Evolutionary conservation across 2,888 invertebrate genomes (phyloP).

Genomic region (Lepidocyrtinus sp.): DNA sequence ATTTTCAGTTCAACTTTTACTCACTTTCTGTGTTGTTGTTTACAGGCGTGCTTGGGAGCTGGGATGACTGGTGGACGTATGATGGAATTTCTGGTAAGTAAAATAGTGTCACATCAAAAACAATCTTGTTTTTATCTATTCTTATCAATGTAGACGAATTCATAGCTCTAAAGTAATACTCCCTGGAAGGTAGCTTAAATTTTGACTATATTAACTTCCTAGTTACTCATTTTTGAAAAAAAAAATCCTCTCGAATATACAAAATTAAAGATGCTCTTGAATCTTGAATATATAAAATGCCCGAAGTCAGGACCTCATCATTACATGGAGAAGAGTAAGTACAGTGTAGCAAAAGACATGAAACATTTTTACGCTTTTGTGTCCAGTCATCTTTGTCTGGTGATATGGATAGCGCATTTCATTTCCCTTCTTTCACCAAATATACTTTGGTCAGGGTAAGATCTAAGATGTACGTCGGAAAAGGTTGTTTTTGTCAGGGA

Average conservation of each 20-base stretch:
- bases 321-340: too few relatives aligned
- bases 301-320: too few relatives aligned
- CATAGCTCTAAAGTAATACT: neutral
- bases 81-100: slow-evolving; percentile 70
- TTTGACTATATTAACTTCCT: too few relatives aligned
- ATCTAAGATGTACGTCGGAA: slow-evolving; percentile 29
- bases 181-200: neutral
- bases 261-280: too few relatives aligned
- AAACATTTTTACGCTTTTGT: neutral
- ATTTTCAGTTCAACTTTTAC: too few relatives aligned
- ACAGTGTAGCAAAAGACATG: neutral
- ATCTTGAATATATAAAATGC: too few relatives aligned
- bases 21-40: neutral
- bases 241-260: too few relatives aligned
- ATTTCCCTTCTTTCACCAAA: too few relatives aligned
- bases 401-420: neutral
- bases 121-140: neutral
- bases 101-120: neutral
- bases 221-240: too few relatives aligned
- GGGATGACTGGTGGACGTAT: slow-evolving; percentile 70
- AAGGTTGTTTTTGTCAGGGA: slow-evolving; percentile 2
- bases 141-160: too few relatives aligned
- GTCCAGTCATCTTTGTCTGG: slow-evolving; percentile 9
- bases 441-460: neutral
- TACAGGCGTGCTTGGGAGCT: slow-evolving; percentile 66